Conservation (phyloP, 1,140 invertebrate genomes). For the Adelges cooleyi region DNA sequence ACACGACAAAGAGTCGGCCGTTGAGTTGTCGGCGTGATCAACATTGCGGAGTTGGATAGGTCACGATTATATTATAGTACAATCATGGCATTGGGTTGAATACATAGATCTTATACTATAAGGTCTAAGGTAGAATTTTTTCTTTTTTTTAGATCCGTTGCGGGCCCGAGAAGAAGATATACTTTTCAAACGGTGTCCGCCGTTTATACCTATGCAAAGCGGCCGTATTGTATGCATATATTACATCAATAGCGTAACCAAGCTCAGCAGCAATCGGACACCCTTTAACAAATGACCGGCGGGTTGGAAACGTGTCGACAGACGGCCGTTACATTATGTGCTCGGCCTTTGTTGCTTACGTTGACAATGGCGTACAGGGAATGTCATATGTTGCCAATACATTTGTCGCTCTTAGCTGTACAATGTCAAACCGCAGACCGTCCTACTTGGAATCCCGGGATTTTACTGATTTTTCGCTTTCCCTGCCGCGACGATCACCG, state of each 20-base stretch:
- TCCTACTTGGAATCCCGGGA: not conserved
- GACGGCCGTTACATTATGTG: not conserved
- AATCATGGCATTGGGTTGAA: too few species aligned
- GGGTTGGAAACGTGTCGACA: not conserved
- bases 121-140: too few species aligned
- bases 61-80: conserved; percentile 21
- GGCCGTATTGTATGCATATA: not conserved
- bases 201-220: not conserved
- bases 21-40: too few species aligned
- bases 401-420: not conserved
- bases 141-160: too few species aligned
- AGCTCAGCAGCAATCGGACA: too few species aligned
- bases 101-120: too few species aligned
- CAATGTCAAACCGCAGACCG: not conserved
- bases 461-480: not conserved
- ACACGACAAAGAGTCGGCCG: not conserved
- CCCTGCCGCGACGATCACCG: not conserved
- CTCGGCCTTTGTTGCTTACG: not conserved
- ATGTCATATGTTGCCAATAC: not conserved
- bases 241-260: too few species aligned
- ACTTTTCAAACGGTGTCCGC: not conserved
- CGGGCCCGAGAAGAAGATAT: not conserved
- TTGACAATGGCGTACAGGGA: not conserved
- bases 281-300: not conserved
- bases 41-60: too few species aligned